Conservation (phyloP, 1,140 invertebrate genomes). For the Achatina immaculata region DNA sequence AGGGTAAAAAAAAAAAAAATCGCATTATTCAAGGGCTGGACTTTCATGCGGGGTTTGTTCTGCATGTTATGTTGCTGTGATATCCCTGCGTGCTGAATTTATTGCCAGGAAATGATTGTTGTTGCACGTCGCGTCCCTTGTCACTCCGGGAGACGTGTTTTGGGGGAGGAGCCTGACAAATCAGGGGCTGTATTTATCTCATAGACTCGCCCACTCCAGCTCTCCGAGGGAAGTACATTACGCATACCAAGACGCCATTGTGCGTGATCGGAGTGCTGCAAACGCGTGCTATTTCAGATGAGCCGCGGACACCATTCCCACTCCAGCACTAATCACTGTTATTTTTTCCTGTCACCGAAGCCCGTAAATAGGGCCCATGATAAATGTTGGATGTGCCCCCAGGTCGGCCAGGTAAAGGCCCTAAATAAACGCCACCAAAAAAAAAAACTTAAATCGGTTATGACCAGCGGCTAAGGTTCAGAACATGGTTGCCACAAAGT, state of each 20-base stretch:
- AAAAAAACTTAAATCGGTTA: too few relatives aligned
- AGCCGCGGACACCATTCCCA: background rate
- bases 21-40: background rate
- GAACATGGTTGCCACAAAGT: too few relatives aligned
- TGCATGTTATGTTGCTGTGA: background rate
- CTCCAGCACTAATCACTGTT: background rate
- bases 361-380: background rate
- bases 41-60: background rate
- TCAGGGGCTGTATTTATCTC: background rate
- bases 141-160: background rate
- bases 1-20: background rate
- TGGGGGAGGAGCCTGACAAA: background rate
- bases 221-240: background rate
- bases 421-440: background rate
- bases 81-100: background rate
- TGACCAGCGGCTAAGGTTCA: too few relatives aligned
- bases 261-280: background rate
- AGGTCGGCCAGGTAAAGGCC: background rate
- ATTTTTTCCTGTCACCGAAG: background rate
- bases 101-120: background rate
- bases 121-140: background rate
- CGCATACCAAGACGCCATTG: background rate
- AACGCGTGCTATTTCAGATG: background rate
- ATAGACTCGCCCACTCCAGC: background rate
- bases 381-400: background rate